These are phyloP conservation scores for Caenorhabditis briggsae DNA, from an alignment of 1,140 invertebrate species.

Conservation along the genomic window DNA sequence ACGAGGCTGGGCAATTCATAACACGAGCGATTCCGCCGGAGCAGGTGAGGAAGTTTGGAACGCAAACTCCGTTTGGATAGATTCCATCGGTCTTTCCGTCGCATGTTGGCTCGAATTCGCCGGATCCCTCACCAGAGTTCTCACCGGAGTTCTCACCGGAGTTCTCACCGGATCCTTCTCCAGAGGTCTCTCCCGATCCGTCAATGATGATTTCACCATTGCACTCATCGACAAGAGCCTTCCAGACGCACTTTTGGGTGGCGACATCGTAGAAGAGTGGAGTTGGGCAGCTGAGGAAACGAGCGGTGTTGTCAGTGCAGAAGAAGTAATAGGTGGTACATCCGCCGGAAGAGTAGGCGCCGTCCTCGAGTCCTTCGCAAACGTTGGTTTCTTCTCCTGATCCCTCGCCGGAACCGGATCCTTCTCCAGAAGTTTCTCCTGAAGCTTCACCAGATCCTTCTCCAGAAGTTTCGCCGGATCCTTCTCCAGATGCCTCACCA, in stretches of 20 bases:
- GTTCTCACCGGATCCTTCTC: background rate
- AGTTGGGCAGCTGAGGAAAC: conserved; percentile 42
- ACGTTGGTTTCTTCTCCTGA: background rate
- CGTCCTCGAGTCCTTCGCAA: conserved; percentile 18
- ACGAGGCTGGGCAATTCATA: conserved; percentile 29
- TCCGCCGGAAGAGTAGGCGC: conserved; percentile 26
- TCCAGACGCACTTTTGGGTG: conserved; percentile 32
- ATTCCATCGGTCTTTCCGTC: conserved; percentile 37
- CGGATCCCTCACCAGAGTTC: background rate
- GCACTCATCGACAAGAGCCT: conserved; percentile 31
- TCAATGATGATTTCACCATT: background rate
- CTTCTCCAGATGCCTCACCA: background rate
- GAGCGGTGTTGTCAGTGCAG: conserved; percentile 11
- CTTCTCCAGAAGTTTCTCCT: background rate
- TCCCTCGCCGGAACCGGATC: background rate
- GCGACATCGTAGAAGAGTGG: conserved; percentile 28
- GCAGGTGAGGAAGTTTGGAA: conserved; percentile 43
- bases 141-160: conserved; percentile 23
- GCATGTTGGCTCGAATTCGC: conserved; percentile 23
- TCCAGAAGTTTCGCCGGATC: background rate
- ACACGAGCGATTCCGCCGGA: conserved; percentile 37
- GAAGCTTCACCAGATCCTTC: background rate
- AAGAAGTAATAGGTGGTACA: conserved; percentile 50
- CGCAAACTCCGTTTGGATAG: conserved; percentile 24
- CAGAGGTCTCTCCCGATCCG: background rate